A percentile compares a stretch with the other conserved stretches of the same genome.
These are phyloP conservation scores for Anomalospiza imberbis DNA, from an alignment of 2,797 vertebrate genomes.

Conservation along the genomic window DNA sequence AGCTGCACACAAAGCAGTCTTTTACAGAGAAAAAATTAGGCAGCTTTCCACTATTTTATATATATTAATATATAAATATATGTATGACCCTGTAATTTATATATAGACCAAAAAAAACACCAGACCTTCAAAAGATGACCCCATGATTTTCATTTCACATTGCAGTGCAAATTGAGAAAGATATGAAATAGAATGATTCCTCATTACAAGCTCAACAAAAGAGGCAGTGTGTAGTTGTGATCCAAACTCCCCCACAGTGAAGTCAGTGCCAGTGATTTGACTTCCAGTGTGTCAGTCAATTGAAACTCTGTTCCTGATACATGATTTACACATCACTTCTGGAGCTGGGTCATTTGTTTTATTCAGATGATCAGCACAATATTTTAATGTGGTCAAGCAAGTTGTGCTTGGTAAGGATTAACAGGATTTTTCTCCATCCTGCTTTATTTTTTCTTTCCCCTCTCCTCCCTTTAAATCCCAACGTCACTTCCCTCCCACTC, in stretches of 20 bases:
- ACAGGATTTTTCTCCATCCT: background rate
- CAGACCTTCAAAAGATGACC: background rate
- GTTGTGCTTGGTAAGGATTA: background rate
- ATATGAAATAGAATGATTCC: background rate
- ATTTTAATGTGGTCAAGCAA: background rate
- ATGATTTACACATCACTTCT: background rate
- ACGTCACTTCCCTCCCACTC: background rate
- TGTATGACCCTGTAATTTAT: background rate
- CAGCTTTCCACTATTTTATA: background rate
- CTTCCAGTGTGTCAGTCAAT: background rate
- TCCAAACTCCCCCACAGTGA: background rate
- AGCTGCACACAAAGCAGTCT: background rate
- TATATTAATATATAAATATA: background rate
- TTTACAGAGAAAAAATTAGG: background rate
- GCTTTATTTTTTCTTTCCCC: background rate
- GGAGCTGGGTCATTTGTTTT: background rate
- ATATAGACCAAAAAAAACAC: too few relatives aligned
- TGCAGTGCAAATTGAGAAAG: background rate
- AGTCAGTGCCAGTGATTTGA: background rate
- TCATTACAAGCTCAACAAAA: background rate
- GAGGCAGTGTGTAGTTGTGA: background rate
- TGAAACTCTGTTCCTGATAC: background rate
- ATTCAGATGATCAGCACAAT: background rate
- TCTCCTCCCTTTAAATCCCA: background rate
- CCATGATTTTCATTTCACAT: background rate